Conservation (phyloP, 1,140 invertebrate species). For the Eufriesea mexicana region DNA sequence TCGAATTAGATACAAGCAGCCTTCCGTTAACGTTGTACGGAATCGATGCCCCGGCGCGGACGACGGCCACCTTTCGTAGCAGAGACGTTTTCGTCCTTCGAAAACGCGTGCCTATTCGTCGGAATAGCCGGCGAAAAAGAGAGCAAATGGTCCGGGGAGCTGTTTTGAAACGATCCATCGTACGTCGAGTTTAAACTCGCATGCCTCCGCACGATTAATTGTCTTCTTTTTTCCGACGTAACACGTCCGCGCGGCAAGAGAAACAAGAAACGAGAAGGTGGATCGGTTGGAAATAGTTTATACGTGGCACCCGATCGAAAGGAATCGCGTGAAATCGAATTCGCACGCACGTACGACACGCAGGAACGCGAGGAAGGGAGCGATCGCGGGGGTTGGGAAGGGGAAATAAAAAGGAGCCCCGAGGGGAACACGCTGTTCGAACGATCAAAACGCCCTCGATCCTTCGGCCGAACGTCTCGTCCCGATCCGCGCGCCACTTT, state of each 20-base stretch:
- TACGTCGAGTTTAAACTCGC: constrained; percentile 33
- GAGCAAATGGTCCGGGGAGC: not conserved
- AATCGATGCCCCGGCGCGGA: constrained; percentile 47
- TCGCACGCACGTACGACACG: constrained; percentile 70
- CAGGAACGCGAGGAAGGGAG: constrained; percentile 56
- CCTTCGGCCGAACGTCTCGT: constrained; percentile 40
- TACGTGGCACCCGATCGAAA: constrained; percentile 60
- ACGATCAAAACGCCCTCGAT: constrained; percentile 61
- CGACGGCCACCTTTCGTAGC: not conserved
- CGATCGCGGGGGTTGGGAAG: constrained; percentile 1
- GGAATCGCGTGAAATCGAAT: constrained; percentile 72
- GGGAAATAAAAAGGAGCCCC: constrained; percentile 35
- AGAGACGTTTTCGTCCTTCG: not conserved
- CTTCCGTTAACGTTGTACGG: constrained; percentile 39
- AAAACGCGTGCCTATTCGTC: not conserved
- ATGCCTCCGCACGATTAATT: constrained; percentile 58
- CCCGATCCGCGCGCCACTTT: not conserved
- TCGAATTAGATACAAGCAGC: constrained; percentile 57
- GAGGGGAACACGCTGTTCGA: constrained; percentile 21
- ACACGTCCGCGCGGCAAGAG: constrained; percentile 23
- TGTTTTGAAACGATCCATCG: constrained; percentile 24
- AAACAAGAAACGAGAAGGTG: constrained; percentile 13
- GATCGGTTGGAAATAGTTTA: constrained; percentile 64
- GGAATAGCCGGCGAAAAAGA: not conserved
- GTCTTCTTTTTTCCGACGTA: constrained; percentile 59